phyloP scores from a whole-genome alignment of 2,113 vertebrate species.

The Melozone crissalis region DNA sequence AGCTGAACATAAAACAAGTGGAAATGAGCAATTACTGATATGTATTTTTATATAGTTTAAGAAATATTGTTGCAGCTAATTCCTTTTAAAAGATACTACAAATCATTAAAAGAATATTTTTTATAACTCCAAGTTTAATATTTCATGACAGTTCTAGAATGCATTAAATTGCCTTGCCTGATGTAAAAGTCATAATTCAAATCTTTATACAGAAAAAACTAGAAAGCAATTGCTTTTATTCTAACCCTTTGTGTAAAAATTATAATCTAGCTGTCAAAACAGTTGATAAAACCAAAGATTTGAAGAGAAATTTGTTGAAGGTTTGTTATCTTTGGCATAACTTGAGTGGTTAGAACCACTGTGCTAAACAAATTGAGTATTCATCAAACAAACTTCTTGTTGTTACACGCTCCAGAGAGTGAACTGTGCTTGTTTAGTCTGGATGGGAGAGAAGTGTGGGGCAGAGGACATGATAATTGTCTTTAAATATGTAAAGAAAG shows the following conservation, averaged over 20 bases:
- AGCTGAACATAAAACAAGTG: neutral
- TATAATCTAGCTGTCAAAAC: constrained; percentile 18
- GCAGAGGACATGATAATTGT: neutral
- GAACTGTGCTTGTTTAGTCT: constrained; percentile 37
- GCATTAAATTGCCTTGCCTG: neutral
- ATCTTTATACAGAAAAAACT: neutral
- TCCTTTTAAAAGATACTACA: neutral
- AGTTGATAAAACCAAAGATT: constrained; percentile 13
- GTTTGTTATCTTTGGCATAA: constrained; percentile 54
- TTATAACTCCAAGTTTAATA: neutral
- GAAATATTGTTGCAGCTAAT: constrained; percentile 1
- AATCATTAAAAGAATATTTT: neutral
- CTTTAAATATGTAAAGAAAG: neutral
- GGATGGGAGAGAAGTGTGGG: neutral
- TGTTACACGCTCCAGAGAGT: neutral
- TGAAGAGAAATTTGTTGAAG: neutral
- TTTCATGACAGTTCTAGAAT: neutral
- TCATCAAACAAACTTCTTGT: constrained; percentile 22
- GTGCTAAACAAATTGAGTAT: constrained; percentile 6
- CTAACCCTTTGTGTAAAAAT: constrained; percentile 31
- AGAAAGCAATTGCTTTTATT: constrained; percentile 4
- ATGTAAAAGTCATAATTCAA: neutral
- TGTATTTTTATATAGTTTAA: neutral
- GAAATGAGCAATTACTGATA: neutral
- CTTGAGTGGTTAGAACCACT: neutral